These are phyloP conservation scores for Anomalospiza imberbis DNA, from an alignment of 2,797 vertebrate genomes.

Conservation along the genomic window DNA sequence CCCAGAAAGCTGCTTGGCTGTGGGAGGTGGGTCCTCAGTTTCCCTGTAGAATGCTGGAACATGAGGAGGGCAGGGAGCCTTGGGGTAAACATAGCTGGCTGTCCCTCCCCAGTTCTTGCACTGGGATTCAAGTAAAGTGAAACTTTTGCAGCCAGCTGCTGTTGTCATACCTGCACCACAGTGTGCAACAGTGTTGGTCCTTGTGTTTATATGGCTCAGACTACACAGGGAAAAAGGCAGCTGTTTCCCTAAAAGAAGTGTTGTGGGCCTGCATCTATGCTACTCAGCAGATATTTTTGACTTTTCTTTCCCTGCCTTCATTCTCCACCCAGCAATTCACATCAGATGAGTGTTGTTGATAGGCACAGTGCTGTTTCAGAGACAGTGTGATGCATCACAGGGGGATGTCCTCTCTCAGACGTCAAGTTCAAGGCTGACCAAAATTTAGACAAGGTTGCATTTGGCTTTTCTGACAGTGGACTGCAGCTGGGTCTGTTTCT, in stretches of 20 bases:
- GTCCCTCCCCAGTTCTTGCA: background rate
- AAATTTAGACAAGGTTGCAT: background rate
- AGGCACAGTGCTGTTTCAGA: background rate
- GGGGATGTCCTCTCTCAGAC: no score
- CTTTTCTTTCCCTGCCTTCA: background rate
- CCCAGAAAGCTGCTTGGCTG: background rate
- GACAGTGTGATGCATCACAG: background rate
- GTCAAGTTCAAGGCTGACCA: background rate
- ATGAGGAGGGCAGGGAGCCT: background rate
- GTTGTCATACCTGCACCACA: background rate
- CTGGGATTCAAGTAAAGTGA: accelerated
- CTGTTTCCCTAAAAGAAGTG: background rate
- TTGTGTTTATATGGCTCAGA: background rate
- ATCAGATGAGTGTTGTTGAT: background rate
- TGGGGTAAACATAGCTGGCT: background rate
- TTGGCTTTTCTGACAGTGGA: background rate
- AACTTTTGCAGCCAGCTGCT: background rate
- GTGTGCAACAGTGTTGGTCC: background rate
- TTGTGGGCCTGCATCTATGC: background rate
- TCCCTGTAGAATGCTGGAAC: background rate
- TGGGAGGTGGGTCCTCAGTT: background rate
- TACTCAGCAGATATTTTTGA: background rate
- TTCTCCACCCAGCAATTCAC: background rate
- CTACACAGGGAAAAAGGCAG: background rate
- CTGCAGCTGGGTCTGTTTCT: background rate